Evolutionary conservation across 2,797 vertebrate species (phyloP), one percentile per base, ranked within the genome.

Genomic region (Crypturellus tataupa): DNA sequence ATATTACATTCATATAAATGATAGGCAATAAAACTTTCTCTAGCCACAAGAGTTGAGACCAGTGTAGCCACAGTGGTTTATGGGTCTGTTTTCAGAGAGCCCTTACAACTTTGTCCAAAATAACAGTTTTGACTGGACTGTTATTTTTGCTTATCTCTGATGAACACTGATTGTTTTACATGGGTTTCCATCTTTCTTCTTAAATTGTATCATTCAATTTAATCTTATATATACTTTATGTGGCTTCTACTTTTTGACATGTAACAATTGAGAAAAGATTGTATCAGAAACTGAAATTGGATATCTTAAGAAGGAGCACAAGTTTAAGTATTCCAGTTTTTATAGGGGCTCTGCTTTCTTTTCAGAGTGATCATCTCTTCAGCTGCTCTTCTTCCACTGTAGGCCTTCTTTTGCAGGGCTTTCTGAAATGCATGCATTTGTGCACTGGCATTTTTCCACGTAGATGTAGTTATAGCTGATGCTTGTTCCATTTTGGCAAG

Each of bases 401-500:
- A 55, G 80, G 17, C 1, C 3, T 0, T 49, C 56, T 60, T 9
- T 33, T 59, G 20, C 8, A 42, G 89, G 42, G 31, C 27, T 39
- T 72, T 78, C 3, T 1, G 80, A 40, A 21, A 23, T 1, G 60
- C 98, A 98, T 3, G 8, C 51, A 0, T 67, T 63, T 9, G 59
- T 3, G 63, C 99, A 99, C 27, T 94, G 91, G 65, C 99, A 99
- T 21, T 90, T 78, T 14, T 99, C 98, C 56, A 99, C 97, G 0
- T 98, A 98, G 70, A 97, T 78, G 69, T 98, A 99, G 58, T 84
- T 73, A 56, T 98, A 95, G 12, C 10, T 82, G 10, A 93, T 87
- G 47, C 7, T 93, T 1, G 39, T 94, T 58, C 98, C 98, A 8
- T 98, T 79, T 0, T 72, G 27, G 87, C 99, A 99, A 10, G 4